phyloP scores from a whole-genome alignment of 2,797 vertebrate species.

The Sebastes minor region DNA sequence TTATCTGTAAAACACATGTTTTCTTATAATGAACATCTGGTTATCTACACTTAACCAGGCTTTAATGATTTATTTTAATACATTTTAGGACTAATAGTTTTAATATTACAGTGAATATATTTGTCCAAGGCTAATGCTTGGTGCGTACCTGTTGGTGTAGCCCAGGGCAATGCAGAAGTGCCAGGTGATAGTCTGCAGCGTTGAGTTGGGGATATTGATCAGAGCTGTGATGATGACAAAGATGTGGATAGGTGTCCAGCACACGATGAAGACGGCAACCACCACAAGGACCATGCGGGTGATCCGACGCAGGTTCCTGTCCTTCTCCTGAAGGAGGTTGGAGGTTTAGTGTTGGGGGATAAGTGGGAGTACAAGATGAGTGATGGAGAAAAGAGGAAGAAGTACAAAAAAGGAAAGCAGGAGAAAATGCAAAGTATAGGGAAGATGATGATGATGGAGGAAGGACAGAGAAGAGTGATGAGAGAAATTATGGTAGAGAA shows the following conservation, averaged over 20 bases:
- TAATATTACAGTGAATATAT: neutral
- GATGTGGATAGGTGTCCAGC: conserved; percentile 99
- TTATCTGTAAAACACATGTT: neutral
- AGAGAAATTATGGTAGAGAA: neutral
- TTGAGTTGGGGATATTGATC: conserved; percentile 92
- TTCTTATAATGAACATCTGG: neutral
- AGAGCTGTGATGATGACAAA: conserved; percentile 96
- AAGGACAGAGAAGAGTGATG: neutral
- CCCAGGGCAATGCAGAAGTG: conserved; percentile 98
- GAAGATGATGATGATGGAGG: neutral
- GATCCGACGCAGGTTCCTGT: conserved; percentile 95
- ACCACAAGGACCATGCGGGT: conserved; percentile 99
- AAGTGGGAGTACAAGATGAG: neutral
- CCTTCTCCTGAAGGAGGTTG: conserved; percentile 84
- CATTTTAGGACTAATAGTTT: neutral
- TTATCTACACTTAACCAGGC: neutral
- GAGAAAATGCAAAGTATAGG: neutral
- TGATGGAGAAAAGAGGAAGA: neutral
- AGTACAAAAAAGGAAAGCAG: neutral
- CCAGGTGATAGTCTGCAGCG: conserved; percentile 96
- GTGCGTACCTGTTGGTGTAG: conserved; percentile 90
- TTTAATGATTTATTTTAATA: neutral
- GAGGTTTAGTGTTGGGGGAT: neutral
- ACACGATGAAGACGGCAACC: conserved; percentile 96
- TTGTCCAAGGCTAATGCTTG: too few species aligned